These are phyloP conservation scores for Sus cebifrons DNA, from an alignment of 2,797 vertebrate species.

Conservation along the genomic window DNA sequence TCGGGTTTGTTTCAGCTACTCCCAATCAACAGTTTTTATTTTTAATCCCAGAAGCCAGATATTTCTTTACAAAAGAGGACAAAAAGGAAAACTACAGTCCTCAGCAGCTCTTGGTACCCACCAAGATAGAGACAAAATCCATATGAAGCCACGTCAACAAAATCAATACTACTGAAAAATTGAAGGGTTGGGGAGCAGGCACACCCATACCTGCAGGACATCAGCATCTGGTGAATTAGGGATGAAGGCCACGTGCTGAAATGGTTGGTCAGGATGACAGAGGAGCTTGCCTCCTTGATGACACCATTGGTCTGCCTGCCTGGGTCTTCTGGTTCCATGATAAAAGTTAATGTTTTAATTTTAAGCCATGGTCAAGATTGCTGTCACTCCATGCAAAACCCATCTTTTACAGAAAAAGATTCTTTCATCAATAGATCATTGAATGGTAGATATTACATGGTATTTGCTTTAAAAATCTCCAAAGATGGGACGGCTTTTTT, in stretches of 20 bases:
- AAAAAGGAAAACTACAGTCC: not conserved
- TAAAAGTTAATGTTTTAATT: not conserved
- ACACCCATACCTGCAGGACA: not conserved
- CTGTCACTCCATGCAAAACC: not conserved
- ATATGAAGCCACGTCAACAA: not conserved
- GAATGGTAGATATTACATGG: not conserved
- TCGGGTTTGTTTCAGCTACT: too few relatives aligned
- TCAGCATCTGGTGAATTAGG: not conserved
- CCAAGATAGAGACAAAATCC: not conserved
- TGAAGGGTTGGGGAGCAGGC: not conserved
- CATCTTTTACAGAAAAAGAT: not conserved
- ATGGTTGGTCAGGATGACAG: not conserved
- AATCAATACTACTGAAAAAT: not conserved
- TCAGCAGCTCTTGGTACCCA: not conserved
- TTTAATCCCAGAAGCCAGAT: not conserved
- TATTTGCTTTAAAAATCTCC: not conserved
- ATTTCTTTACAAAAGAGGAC: not conserved
- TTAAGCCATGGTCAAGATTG: not conserved
- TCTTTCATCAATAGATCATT: not conserved
- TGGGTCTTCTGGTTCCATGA: not conserved
- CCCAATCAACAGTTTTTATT: not conserved
- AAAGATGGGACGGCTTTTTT: not conserved
- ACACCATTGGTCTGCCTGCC: too few relatives aligned
- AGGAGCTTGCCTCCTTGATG: not conserved
- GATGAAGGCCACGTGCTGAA: not conserved